Percentiles rank a stretch among this genome's conserved stretches.
phyloP scores from a whole-genome alignment of 2,797 vertebrate genomes.

The Sarcoramphus papa region DNA sequence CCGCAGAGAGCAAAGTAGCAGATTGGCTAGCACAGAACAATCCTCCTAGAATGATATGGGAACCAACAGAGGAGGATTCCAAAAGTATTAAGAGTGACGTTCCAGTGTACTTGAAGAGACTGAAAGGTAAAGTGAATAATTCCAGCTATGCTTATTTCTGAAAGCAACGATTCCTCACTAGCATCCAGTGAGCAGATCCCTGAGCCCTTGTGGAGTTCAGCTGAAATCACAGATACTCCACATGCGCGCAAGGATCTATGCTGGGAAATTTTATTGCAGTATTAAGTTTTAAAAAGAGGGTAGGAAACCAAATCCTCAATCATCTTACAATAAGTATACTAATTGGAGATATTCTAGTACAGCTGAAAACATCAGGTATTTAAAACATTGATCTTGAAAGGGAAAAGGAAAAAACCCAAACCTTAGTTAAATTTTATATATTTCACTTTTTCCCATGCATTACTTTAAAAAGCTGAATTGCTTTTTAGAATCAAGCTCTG shows the following conservation, averaged over 20 bases:
- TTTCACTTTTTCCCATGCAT: not conserved
- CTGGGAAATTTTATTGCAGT: not conserved
- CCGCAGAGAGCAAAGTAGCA: slow-evolving; percentile 94
- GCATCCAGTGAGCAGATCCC: not conserved
- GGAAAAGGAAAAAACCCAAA: not conserved
- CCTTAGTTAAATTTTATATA: not conserved
- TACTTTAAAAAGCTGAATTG: slow-evolving; percentile 12
- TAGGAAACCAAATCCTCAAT: not conserved
- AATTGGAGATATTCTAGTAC: not conserved
- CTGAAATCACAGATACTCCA: not conserved
- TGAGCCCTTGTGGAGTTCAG: not conserved
- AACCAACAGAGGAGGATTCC: slow-evolving; percentile 92
- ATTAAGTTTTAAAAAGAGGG: not conserved
- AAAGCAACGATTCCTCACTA: not conserved
- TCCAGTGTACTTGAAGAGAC: slow-evolving; percentile 91
- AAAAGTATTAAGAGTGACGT: slow-evolving; percentile 98
- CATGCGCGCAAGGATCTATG: not conserved
- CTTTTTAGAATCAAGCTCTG: slow-evolving; percentile 5
- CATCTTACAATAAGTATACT: not conserved
- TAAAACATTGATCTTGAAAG: not conserved
- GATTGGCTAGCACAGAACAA: slow-evolving; percentile 98
- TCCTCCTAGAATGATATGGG: slow-evolving; percentile 88
- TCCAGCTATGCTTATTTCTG: slow-evolving; percentile 36
- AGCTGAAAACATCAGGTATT: not conserved
- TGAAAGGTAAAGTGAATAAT: slow-evolving; percentile 87